Conservation (phyloP, 2,797 vertebrate genomes). For the Salmo trutta region DNA sequence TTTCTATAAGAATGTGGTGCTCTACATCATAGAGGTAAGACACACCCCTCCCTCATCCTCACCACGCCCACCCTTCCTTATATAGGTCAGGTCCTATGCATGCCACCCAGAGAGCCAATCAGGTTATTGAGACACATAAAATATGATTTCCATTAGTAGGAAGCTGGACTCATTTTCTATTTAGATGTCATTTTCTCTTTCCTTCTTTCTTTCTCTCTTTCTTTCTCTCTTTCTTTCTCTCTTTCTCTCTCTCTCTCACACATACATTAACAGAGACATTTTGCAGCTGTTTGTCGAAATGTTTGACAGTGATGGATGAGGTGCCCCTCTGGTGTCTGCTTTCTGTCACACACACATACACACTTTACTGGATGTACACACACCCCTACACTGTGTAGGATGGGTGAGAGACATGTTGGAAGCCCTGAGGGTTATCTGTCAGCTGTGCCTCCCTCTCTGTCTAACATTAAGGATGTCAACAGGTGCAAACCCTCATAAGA, state of each 20-base stretch:
- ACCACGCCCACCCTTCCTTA: constrained; percentile 5
- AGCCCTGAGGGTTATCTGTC: constrained; percentile 65
- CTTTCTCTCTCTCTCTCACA: constrained; percentile 20
- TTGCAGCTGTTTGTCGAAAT: constrained; percentile 77
- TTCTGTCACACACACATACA: constrained; percentile 61
- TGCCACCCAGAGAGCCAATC: too few species aligned
- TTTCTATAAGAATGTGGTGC: constrained; percentile 99
- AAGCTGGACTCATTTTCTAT: not conserved
- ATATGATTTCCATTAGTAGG: not conserved
- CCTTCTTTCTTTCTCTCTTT: too few species aligned
- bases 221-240: not conserved
- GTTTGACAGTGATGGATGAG: constrained; percentile 79
- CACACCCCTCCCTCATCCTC: constrained; percentile 13
- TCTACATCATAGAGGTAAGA: constrained; percentile 98
- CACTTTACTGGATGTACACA: constrained; percentile 1
- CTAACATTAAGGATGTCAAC: constrained; percentile 73
- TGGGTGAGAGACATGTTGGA: constrained; percentile 32
- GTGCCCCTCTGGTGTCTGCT: constrained; percentile 75
- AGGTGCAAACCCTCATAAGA: constrained; percentile 71
- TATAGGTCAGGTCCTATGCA: too few species aligned
- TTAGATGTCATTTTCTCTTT: not conserved
- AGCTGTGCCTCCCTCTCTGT: constrained; percentile 66
- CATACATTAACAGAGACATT: constrained; percentile 75
- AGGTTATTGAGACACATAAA: too few species aligned
- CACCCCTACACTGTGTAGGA: constrained; percentile 34